These are phyloP conservation scores for Ahaetulla prasina DNA, from an alignment of 2,113 vertebrate species.

Conservation along the genomic window DNA sequence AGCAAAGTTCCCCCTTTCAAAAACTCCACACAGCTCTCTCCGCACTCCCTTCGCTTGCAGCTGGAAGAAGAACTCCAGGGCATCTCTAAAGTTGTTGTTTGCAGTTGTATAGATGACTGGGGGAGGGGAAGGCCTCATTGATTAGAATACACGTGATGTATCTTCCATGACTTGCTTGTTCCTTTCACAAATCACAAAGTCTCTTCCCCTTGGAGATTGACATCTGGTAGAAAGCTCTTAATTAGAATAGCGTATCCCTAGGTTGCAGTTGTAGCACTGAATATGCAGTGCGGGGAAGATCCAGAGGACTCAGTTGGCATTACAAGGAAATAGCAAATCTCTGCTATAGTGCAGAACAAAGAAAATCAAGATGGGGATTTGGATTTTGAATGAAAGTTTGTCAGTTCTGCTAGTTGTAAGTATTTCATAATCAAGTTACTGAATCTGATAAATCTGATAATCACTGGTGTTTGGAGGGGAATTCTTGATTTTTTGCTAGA, in stretches of 20 bases:
- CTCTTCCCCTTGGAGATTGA: constrained; percentile 50
- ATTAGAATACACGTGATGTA: constrained; percentile 58
- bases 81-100: constrained; percentile 11
- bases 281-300: constrained; percentile 54
- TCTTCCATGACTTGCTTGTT: constrained; percentile 56
- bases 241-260: constrained; percentile 72
- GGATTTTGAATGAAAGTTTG: constrained; percentile 72
- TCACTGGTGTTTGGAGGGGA: constrained; percentile 46
- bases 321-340: constrained; percentile 43
- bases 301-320: constrained; percentile 29
- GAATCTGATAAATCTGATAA: constrained; percentile 66
- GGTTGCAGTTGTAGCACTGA: constrained; percentile 51
- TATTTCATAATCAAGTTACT: constrained; percentile 54
- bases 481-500: constrained; percentile 4
- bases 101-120: constrained; percentile 37
- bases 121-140: constrained; percentile 30
- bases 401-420: constrained; percentile 70
- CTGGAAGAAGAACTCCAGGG: not conserved
- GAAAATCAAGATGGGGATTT: constrained; percentile 59
- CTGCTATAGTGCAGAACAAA: constrained; percentile 25
- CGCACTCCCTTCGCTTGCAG: not conserved
- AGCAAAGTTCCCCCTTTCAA: not conserved
- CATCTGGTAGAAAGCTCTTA: constrained; percentile 67
- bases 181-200: constrained; percentile 60
- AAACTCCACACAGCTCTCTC: not conserved